These are phyloP conservation scores for Fabriciana adippe DNA, from an alignment of 2,888 invertebrate genomes.

Conservation along the genomic window DNA sequence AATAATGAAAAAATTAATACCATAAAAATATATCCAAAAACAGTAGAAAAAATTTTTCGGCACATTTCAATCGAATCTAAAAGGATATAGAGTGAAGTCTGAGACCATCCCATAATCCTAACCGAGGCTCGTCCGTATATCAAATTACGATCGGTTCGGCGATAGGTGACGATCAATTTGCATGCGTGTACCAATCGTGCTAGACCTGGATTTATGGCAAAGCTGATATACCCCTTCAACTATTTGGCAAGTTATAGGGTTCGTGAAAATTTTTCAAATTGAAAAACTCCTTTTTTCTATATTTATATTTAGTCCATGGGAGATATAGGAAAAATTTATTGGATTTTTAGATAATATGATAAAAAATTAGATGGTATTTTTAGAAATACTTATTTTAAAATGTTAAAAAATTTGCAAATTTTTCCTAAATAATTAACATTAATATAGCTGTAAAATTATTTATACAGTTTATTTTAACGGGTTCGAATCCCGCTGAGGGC, in stretches of 20 bases:
- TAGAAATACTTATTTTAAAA: too few species aligned
- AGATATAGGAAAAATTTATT: too few species aligned
- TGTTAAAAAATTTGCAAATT: too few species aligned
- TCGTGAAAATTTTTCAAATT: neutral
- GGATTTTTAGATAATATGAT: too few species aligned
- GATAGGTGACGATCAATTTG: conserved; percentile 39
- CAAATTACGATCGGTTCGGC: conserved; percentile 39
- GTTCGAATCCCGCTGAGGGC: too few species aligned
- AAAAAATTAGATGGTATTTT: too few species aligned
- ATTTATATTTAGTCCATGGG: neutral
- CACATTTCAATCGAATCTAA: neutral
- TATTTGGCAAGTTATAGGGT: neutral
- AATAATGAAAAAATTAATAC: too few species aligned
- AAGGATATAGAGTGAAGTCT: conserved; percentile 3
- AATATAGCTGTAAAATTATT: too few species aligned
- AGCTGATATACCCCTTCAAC: conserved; percentile 18
- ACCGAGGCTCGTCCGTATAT: conserved; percentile 35
- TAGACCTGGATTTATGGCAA: conserved; percentile 28
- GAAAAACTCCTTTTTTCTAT: neutral
- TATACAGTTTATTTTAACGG: too few species aligned
- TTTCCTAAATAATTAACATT: too few species aligned
- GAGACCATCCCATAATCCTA: conserved; percentile 16
- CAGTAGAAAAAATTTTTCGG: neutral
- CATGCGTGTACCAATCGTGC: conserved; percentile 33
- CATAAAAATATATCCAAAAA: too few species aligned